Evolutionary conservation across 2,888 invertebrate genomes (phyloP).

Genomic region (Drosophila paramelanica): DNA sequence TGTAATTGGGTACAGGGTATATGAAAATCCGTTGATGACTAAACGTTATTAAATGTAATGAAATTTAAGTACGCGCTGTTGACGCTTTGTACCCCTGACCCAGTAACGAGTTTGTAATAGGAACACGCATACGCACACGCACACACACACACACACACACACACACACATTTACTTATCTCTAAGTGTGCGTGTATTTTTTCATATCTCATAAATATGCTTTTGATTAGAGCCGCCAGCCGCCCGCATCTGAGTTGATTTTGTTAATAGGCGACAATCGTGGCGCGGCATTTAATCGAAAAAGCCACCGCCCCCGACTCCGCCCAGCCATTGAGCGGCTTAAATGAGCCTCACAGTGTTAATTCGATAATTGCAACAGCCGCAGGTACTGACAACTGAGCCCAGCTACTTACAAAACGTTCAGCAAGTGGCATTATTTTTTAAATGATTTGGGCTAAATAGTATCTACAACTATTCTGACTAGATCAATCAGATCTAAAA

Average conservation of each 20-base stretch:
- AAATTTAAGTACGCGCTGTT: conserved; percentile 64
- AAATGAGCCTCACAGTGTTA: conserved; percentile 40
- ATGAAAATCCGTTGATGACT: conserved; percentile 64
- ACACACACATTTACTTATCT: conserved; percentile 15
- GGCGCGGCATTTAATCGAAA: conserved; percentile 67
- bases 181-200: conserved; percentile 5
- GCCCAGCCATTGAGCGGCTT: conserved; percentile 25
- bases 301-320: not conserved
- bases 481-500: not conserved
- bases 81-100: conserved; percentile 70
- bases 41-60: conserved; percentile 75
- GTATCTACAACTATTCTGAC: not conserved
- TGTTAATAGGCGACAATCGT: conserved; percentile 74
- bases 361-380: conserved; percentile 52
- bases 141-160: conserved; percentile 30
- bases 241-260: conserved; percentile 65
- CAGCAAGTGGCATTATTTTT: not conserved
- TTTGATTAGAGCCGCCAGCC: conserved; percentile 69
- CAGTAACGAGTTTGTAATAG: conserved; percentile 59
- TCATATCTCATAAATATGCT: conserved; percentile 70
- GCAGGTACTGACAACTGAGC: conserved; percentile 37
- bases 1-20: not conserved
- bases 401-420: conserved; percentile 27
- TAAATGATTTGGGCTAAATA: not conserved
- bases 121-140: conserved; percentile 27